Evolutionary conservation across 2,797 vertebrate genomes (phyloP).

Genomic region (Takifugu ocellatus): DNA sequence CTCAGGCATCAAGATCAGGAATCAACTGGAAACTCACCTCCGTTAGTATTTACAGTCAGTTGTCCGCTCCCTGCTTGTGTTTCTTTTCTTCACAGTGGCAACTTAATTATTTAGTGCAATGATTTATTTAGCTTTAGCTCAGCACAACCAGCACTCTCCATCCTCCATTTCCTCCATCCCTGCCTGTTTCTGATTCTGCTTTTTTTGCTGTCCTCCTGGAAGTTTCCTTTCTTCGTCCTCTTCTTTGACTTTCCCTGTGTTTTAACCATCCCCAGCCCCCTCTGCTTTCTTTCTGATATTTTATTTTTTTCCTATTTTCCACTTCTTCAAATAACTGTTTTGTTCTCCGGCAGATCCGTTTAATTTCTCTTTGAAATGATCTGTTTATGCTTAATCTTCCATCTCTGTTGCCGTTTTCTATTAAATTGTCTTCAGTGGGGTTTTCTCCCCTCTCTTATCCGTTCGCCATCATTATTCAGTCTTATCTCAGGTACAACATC

Average conservation of each 20-base stretch:
- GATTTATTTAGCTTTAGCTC: slow-evolving; percentile 79
- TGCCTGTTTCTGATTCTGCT: background rate
- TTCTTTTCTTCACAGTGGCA: slow-evolving; percentile 67
- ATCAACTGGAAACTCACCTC: too few relatives aligned
- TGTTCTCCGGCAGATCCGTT: background rate
- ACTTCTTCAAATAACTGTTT: background rate
- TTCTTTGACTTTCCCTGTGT: slow-evolving; percentile 24
- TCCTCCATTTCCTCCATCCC: slow-evolving; percentile 35
- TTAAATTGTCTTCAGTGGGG: background rate
- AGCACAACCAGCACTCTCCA: slow-evolving; percentile 66
- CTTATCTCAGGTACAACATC: slow-evolving; percentile 1
- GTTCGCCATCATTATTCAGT: slow-evolving; percentile 2
- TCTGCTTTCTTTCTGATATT: slow-evolving; percentile 5
- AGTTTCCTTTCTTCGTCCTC: slow-evolving; percentile 5
- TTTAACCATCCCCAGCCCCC: slow-evolving; percentile 27
- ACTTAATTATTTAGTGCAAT: slow-evolving; percentile 79
- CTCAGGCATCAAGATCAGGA: too few relatives aligned
- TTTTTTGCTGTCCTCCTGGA: slow-evolving; percentile 30
- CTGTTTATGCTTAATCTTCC: background rate
- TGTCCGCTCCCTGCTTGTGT: too few relatives aligned
- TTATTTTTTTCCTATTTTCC: slow-evolving; percentile 1
- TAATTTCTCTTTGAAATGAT: slow-evolving; percentile 1
- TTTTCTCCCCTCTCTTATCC: background rate
- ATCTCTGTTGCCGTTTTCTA: background rate
- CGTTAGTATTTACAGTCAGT: too few relatives aligned